A percentile compares a stretch with the other conserved stretches of the same genome.
phyloP scores from a whole-genome alignment of 2,797 vertebrate species.

The Holocentrus rufus region DNA sequence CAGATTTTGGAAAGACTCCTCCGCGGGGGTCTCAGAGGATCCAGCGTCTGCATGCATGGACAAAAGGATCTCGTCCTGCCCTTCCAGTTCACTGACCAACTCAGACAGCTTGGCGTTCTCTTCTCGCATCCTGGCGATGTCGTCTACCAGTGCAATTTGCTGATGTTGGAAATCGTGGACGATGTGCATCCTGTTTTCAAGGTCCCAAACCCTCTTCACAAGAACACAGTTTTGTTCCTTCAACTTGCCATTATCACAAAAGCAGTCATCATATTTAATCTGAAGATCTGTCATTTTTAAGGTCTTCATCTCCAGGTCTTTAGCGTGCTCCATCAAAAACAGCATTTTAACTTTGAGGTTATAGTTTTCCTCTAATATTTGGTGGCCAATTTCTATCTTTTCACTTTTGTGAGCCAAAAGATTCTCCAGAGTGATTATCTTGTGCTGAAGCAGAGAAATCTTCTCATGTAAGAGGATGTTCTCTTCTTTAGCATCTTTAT shows the following conservation, averaged over 20 bases:
- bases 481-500: conserved; percentile 62
- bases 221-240: conserved; percentile 65
- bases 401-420: conserved; percentile 63
- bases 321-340: conserved; percentile 64
- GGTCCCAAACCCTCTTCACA: conserved; percentile 69
- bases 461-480: conserved; percentile 78
- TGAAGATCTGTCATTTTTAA: conserved; percentile 54
- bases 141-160: conserved; percentile 58
- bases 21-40: not conserved
- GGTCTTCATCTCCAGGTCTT: conserved; percentile 63
- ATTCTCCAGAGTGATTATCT: conserved; percentile 72
- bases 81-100: conserved; percentile 79
- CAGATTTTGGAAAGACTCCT: conserved; percentile 43
- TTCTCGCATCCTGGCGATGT: conserved; percentile 71
- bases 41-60: conserved; percentile 12
- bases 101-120: conserved; percentile 74
- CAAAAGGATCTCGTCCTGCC: conserved; percentile 72
- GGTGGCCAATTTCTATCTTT: conserved; percentile 64
- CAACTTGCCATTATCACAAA: conserved; percentile 74
- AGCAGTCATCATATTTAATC: conserved; percentile 63
- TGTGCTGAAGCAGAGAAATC: conserved; percentile 81
- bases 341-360: conserved; percentile 72
- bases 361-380: conserved; percentile 75
- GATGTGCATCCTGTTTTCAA: conserved; percentile 63
- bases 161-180: conserved; percentile 58